Base-by-base conservation (phyloP, 2,797 vertebrate genomes). In the Galago senegalensis region DNA sequence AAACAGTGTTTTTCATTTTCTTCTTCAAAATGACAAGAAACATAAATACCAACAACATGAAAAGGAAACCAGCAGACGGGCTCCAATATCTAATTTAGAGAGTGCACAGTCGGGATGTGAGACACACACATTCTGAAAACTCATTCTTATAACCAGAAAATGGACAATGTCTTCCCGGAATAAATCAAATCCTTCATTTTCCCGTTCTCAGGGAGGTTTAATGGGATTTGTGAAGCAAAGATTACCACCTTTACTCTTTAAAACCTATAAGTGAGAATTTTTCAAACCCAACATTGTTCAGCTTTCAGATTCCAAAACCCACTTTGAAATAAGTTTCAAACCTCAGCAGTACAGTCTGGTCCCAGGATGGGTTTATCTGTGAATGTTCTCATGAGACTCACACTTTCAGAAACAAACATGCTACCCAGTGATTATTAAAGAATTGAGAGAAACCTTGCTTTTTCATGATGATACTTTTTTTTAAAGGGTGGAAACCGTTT, bases 1-100 rank as follows among this genome's bases (percentile, higher is more conserved):
- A 83, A 75, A 23, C 23, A 70, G 31, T 60, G 9, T 5, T 83
- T 92, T 97, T 92, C 63, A 70, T 87, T 97, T 97, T 97, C 13
- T n/a, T 88, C 69, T 90, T 83, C 9, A 27, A 84, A 87, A 97
- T 94, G 20, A 88, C 11, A 53, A 49, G 61, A 93, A 49, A 43
- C 53, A 75, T 76, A 88, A 53, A 93, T 37, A 61, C 27, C 40
- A 34, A 93, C 4, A 29, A 92, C 2, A 16, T 76, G 77, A 84
- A 89, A 89, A 88, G 34, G 46, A 90, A 65, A 9, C 23, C 16
- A 56, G 14, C 79, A 60, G 49, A 58, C 0, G 12, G 53, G 21
- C 20, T 8, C 14, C 43, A 0, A 2, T 49, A n/a, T 85, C 89
- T 67, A 23, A 75, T 83, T 92, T 94, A 83, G 37, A 31, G 37